Percentiles rank a stretch among this genome's conserved stretches.
Conservation (phyloP, 2,797 vertebrate species). For the Sparus aurata region DNA sequence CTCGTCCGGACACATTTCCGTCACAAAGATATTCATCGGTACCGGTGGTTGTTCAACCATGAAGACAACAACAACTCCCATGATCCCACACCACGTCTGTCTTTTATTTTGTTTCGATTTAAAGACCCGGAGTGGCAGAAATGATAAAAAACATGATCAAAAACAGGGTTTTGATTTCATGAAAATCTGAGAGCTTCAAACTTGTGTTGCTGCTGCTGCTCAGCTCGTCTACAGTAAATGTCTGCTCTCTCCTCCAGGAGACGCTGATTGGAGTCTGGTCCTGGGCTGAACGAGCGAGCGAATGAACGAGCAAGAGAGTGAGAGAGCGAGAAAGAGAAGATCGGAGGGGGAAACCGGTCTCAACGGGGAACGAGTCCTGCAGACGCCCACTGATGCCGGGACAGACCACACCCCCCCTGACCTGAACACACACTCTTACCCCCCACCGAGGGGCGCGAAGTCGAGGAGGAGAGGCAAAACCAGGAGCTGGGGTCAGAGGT, state of each 20-base stretch:
- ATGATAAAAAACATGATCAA: too few species aligned
- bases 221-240: constrained; percentile 72
- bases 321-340: constrained; percentile 48
- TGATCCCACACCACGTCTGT: too few species aligned
- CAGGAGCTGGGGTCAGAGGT: constrained; percentile 61
- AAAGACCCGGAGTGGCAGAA: too few species aligned
- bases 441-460: constrained; percentile 34
- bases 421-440: constrained; percentile 64
- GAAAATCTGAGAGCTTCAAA: not conserved
- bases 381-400: constrained; percentile 66
- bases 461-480: constrained; percentile 47
- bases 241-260: constrained; percentile 82
- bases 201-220: not conserved
- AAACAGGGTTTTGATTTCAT: too few species aligned
- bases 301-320: constrained; percentile 52
- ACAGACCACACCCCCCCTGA: constrained; percentile 67
- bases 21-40: too few species aligned
- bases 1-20: too few species aligned
- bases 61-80: too few species aligned
- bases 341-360: constrained; percentile 68
- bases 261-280: constrained; percentile 82
- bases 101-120: too few species aligned
- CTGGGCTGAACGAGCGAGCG: constrained; percentile 58
- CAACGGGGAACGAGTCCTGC: constrained; percentile 66
- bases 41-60: too few species aligned